Conservation (phyloP, 2,797 vertebrate genomes). For the Typhlichthys eigenmanni region DNA sequence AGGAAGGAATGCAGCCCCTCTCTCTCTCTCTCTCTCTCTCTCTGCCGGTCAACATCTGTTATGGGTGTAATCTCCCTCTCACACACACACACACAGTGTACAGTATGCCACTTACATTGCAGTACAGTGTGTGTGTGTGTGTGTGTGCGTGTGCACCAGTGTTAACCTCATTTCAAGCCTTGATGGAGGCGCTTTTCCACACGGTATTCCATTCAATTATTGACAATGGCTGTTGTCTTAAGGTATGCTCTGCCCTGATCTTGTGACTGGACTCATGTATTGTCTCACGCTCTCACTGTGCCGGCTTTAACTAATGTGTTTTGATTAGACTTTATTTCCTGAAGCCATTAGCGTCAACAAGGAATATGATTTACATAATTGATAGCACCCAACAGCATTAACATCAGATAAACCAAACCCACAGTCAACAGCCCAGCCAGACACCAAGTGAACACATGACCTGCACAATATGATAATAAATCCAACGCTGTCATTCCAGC, state of each 20-base stretch:
- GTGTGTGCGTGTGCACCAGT: no score
- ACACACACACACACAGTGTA: conserved; percentile 14
- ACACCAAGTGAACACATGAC: conserved; percentile 1
- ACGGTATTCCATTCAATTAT: not conserved
- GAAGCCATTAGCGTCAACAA: no score
- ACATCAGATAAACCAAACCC: no score
- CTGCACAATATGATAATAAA: not conserved
- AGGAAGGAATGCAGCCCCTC: conserved; percentile 53
- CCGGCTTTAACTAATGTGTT: no score
- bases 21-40: conserved; percentile 12
- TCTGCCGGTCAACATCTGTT: conserved; percentile 21
- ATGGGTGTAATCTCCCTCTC: conserved; percentile 12
- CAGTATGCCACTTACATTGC: no score
- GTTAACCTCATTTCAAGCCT: conserved; percentile 53
- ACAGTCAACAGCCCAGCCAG: not conserved
- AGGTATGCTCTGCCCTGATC: not conserved
- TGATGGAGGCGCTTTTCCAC: conserved; percentile 51
- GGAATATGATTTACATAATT: no score
- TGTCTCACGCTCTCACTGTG: not conserved
- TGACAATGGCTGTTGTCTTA: not conserved
- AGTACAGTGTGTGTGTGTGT: no score
- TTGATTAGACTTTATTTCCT: no score
- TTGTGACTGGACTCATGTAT: not conserved
- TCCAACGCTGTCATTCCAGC: not conserved
- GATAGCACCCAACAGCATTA: no score